Conservation (phyloP, 2,113 vertebrate species). For the Anhinga anhinga region DNA sequence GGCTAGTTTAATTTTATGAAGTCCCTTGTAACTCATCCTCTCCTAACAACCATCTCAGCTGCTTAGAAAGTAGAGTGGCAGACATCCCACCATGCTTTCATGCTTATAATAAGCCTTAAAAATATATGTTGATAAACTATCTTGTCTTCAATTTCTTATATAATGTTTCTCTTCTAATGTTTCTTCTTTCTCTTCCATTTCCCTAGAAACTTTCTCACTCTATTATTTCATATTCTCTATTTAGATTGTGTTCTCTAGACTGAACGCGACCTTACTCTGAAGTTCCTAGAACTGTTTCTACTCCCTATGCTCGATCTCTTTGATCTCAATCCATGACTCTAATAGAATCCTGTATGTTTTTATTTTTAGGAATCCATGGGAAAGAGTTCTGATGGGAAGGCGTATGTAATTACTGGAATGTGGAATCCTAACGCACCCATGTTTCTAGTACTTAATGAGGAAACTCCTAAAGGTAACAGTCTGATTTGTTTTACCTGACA, state of each 20-base stretch:
- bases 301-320: background rate
- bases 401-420: conserved; percentile 93
- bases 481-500: background rate
- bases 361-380: conserved; percentile 92
- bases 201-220: background rate
- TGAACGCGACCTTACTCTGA: background rate
- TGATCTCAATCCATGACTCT: background rate
- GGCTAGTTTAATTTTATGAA: background rate
- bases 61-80: background rate
- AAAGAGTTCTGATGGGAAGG: conserved; percentile 90
- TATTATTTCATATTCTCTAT: background rate
- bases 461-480: conserved; percentile 96
- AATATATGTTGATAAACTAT: background rate
- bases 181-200: background rate
- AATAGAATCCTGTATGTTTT: background rate
- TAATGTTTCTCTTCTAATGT: background rate
- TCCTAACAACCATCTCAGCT: background rate
- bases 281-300: background rate
- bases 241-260: background rate
- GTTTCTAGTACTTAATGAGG: conserved; percentile 92
- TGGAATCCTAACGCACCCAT: conserved; percentile 91
- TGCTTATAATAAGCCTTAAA: background rate
- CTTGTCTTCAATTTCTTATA: background rate
- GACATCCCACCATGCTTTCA: background rate
- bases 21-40: background rate